A percentile compares a stretch with the other conserved stretches of the same genome.
Evolutionary conservation across 2,113 vertebrate species (phyloP).

Genomic region (Tichodroma muraria): DNA sequence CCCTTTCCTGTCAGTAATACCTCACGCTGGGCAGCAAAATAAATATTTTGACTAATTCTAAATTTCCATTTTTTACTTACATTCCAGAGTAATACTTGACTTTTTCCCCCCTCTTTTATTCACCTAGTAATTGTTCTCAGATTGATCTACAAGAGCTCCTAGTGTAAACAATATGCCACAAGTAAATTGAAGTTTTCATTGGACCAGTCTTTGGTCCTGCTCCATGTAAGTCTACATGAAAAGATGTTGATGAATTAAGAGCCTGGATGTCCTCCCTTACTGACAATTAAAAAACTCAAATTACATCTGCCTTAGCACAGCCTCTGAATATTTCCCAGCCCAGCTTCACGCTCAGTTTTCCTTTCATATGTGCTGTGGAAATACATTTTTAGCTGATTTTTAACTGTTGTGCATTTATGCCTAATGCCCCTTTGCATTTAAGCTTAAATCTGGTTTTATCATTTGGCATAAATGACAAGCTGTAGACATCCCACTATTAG

Average conservation of each 20-base stretch:
- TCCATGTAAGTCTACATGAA: neutral
- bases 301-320: neutral
- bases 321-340: neutral
- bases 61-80: constrained; percentile 1
- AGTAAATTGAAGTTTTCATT: constrained; percentile 46
- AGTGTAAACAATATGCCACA: constrained; percentile 26
- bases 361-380: neutral
- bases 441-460: neutral
- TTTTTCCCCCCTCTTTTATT: neutral
- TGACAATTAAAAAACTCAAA: neutral
- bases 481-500: neutral
- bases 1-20: neutral
- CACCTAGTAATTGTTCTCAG: constrained; percentile 38
- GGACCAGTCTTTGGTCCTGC: neutral
- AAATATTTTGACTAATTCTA: constrained; percentile 15
- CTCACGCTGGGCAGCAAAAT: neutral
- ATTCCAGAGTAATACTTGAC: neutral
- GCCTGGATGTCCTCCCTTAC: neutral
- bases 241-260: constrained; percentile 1
- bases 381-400: neutral
- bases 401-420: neutral
- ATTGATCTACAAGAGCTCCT: constrained; percentile 13
- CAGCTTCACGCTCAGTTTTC: neutral
- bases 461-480: neutral
- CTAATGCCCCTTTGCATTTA: neutral